Evolutionary conservation across 2,113 vertebrate species (phyloP).

Genomic region (Stigmatopora nigra): DNA sequence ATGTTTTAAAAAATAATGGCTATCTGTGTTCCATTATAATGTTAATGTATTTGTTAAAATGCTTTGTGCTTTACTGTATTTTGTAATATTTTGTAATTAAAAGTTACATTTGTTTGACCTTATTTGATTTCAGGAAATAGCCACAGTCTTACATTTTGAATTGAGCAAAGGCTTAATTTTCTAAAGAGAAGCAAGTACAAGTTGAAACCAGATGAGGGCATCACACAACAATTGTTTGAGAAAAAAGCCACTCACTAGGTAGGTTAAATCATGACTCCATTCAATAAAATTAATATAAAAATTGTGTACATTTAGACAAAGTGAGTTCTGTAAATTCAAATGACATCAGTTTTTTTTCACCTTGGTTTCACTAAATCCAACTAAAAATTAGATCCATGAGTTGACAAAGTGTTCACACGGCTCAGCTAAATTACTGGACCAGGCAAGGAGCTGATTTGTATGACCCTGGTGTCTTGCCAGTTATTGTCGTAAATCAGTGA

Average conservation of each 20-base stretch:
- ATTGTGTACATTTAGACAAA: slow-evolving; percentile 1
- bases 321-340: neutral
- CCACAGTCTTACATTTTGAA: slow-evolving; percentile 12
- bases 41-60: slow-evolving; percentile 39
- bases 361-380: slow-evolving; percentile 6
- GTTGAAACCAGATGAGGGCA: slow-evolving; percentile 53
- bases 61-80: slow-evolving; percentile 19
- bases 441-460: slow-evolving; percentile 29
- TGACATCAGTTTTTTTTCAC: neutral
- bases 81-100: slow-evolving; percentile 2
- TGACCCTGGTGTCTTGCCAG: slow-evolving; percentile 32
- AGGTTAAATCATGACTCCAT: neutral
- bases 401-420: slow-evolving; percentile 63
- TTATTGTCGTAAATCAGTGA: slow-evolving; percentile 56
- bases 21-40: slow-evolving; percentile 26
- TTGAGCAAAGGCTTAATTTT: slow-evolving; percentile 12
- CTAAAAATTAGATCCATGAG: slow-evolving; percentile 15
- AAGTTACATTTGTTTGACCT: slow-evolving; percentile 17
- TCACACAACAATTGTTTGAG: slow-evolving; percentile 44
- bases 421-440: slow-evolving; percentile 41
- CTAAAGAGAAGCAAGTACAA: slow-evolving; percentile 18
- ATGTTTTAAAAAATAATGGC: slow-evolving; percentile 28
- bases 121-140: slow-evolving; percentile 15
- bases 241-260: neutral
- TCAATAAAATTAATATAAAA: slow-evolving; percentile 8